A percentile compares a stretch with the other conserved stretches of the same genome.
These are phyloP conservation scores for Cynopterus sphinx DNA, from an alignment of 2,797 vertebrate species.

Conservation along the genomic window DNA sequence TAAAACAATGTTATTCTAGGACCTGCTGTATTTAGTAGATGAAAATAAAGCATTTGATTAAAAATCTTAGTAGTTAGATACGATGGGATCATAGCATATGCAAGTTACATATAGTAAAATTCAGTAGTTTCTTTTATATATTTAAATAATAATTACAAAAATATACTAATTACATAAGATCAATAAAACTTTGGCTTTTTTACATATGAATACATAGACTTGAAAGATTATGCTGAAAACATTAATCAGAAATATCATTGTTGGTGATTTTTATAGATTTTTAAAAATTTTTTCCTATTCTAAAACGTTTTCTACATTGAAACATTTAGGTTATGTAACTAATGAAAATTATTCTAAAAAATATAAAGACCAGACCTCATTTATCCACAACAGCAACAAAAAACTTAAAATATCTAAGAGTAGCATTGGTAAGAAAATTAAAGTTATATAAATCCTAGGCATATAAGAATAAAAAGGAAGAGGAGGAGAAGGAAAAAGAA, in stretches of 20 bases:
- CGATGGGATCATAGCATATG: not conserved
- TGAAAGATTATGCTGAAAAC: not conserved
- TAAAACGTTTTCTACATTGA: not conserved
- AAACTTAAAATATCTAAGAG: not conserved
- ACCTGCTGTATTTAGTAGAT: not conserved
- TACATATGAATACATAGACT: not conserved
- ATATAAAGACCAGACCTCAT: not conserved
- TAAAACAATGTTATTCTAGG: not conserved
- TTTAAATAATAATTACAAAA: not conserved
- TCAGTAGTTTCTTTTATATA: not conserved
- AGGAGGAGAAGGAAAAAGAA: not conserved
- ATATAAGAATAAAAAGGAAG: not conserved
- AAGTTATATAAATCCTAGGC: not conserved
- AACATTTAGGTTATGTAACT: not conserved
- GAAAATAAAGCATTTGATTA: not conserved
- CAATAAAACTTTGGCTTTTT: not conserved
- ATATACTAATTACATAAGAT: not conserved
- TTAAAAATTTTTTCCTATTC: not conserved
- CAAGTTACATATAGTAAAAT: not conserved
- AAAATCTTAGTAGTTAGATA: not conserved
- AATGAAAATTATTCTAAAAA: not conserved
- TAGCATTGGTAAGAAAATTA: not conserved
- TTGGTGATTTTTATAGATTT: not conserved
- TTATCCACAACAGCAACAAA: not conserved
- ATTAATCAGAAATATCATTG: not conserved